These are phyloP conservation scores for Scophthalmus maximus DNA, from an alignment of 2,113 vertebrate species.

Conservation along the genomic window DNA sequence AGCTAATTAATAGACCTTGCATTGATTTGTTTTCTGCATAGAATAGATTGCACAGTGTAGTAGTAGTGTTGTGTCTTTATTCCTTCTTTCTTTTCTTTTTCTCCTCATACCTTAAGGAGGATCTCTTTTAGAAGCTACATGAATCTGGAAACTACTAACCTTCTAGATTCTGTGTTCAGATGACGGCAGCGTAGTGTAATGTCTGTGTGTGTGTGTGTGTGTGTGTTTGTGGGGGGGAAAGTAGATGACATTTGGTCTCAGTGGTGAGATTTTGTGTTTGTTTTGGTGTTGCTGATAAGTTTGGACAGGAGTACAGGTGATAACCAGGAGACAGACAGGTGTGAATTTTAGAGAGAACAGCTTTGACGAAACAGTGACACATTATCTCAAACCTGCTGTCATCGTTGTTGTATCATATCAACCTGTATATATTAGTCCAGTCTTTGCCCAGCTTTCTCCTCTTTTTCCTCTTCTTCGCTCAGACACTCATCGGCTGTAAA, in stretches of 20 bases:
- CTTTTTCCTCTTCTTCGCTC: not conserved
- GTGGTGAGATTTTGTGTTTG: slow-evolving; percentile 14
- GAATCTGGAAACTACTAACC: not conserved
- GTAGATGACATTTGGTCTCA: slow-evolving; percentile 12
- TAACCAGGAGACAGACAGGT: slow-evolving; percentile 31
- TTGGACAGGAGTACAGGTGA: slow-evolving; percentile 22
- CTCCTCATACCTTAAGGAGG: too few species aligned
- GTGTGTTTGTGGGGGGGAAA: slow-evolving; percentile 3
- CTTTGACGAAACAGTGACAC: slow-evolving; percentile 23
- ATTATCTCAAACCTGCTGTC: slow-evolving; percentile 23
- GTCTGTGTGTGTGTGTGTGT: slow-evolving; percentile 16
- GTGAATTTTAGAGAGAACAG: slow-evolving; percentile 27
- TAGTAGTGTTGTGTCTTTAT: not conserved
- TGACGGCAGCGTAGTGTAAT: not conserved
- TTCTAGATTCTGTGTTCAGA: not conserved
- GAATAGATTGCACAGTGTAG: not conserved
- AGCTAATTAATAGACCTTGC: not conserved
- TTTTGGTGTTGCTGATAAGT: slow-evolving; percentile 14
- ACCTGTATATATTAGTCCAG: slow-evolving; percentile 1
- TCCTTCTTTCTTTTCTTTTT: too few species aligned
- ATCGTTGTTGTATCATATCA: slow-evolving; percentile 15
- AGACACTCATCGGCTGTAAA: slow-evolving; percentile 19
- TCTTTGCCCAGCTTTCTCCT: not conserved
- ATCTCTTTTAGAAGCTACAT: not conserved
- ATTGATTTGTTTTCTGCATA: not conserved